Percentiles rank a stretch among this genome's conserved stretches.
phyloP scores from a whole-genome alignment of 2,888 invertebrate genomes.

The Euphydryas editha region DNA sequence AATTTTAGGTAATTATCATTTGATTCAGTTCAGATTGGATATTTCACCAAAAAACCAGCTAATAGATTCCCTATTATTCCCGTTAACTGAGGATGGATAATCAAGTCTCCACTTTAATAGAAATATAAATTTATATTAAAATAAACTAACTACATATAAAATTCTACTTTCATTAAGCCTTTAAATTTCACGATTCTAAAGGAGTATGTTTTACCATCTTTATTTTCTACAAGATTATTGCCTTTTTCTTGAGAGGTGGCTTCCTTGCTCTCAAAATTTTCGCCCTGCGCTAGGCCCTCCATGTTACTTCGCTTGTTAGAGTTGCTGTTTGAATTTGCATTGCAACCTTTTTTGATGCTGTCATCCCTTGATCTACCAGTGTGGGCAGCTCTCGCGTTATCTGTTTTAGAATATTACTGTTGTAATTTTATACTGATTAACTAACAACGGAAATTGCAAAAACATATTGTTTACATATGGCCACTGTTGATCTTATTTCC shows the following conservation, averaged over 20 bases:
- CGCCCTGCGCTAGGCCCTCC: slow-evolving; percentile 78
- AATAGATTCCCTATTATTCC: too few species aligned
- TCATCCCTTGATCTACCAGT: slow-evolving; percentile 76
- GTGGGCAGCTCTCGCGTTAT: slow-evolving; percentile 71
- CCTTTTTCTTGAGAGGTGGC: slow-evolving; percentile 66
- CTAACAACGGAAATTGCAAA: too few species aligned
- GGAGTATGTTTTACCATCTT: slow-evolving; percentile 59
- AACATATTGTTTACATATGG: too few species aligned
- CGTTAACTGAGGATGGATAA: too few species aligned
- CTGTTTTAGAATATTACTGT: slow-evolving; percentile 55
- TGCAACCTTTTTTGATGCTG: slow-evolving; percentile 71
- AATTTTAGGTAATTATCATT: too few species aligned
- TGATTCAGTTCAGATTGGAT: too few species aligned
- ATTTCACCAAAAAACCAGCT: too few species aligned
- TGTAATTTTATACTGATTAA: slow-evolving; percentile 7
- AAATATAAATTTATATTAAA: too few species aligned
- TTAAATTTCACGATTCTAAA: slow-evolving; percentile 9
- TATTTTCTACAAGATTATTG: slow-evolving; percentile 53
- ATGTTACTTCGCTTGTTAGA: slow-evolving; percentile 70
- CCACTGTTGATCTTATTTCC: too few species aligned
- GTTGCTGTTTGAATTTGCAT: slow-evolving; percentile 70
- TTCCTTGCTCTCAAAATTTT: slow-evolving; percentile 75
- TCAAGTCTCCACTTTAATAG: too few species aligned
- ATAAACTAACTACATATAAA: neutral
- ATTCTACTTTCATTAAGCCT: neutral